A percentile compares a stretch with the other conserved stretches of the same genome.
Conservation (phyloP, 2,888 invertebrate species). For the Perizoma flavofasciatum region DNA sequence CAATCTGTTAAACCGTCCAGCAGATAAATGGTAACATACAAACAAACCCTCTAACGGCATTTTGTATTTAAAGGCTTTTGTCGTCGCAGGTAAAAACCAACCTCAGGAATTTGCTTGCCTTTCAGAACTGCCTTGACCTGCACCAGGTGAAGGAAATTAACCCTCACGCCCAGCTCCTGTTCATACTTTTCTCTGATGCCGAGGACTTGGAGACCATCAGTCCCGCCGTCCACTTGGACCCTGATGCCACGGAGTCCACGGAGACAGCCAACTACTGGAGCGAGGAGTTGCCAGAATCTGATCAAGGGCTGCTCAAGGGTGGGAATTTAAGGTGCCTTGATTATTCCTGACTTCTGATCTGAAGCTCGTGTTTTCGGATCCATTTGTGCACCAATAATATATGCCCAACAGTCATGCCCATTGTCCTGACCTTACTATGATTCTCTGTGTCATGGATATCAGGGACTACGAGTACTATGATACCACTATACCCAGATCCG, state of each 20-base stretch:
- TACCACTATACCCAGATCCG: too few species aligned
- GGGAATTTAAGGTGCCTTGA: conserved; percentile 12
- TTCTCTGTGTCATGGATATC: too few species aligned
- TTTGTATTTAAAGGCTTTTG: too few species aligned
- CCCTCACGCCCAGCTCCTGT: conserved; percentile 66
- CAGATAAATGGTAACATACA: too few species aligned
- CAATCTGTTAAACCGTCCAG: too few species aligned
- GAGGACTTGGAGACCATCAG: conserved; percentile 32
- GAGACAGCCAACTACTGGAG: conserved; percentile 47
- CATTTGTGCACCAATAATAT: too few species aligned
- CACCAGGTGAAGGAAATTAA: conserved; percentile 74
- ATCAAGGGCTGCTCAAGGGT: conserved; percentile 48
- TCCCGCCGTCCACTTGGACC: conserved; percentile 29
- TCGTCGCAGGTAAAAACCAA: too few species aligned
- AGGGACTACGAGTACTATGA: too few species aligned
- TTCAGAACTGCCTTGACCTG: conserved; percentile 77
- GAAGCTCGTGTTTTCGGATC: too few species aligned
- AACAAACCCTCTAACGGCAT: too few species aligned
- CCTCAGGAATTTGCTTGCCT: conserved; percentile 14
- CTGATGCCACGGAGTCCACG: conserved; percentile 46
- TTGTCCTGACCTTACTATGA: too few species aligned
- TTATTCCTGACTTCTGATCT: background rate
- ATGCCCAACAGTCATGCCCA: too few species aligned
- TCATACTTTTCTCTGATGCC: conserved; percentile 66
- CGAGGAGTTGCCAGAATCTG: conserved; percentile 61